phyloP scores from a whole-genome alignment of 2,888 invertebrate genomes.

The Plebejus melissa region DNA sequence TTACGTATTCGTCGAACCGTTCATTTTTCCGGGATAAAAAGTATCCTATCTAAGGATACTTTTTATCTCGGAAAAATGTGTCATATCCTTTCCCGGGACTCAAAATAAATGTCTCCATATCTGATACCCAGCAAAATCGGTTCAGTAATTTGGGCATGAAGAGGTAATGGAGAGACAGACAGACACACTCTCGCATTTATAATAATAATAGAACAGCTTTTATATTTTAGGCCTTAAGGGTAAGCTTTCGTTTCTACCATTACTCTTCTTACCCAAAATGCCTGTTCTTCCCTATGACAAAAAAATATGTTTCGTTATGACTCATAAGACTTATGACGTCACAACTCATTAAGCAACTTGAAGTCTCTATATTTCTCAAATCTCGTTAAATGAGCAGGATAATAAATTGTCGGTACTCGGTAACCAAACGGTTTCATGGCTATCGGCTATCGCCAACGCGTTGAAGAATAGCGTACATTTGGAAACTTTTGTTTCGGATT shows the following conservation, averaged over 20 bases:
- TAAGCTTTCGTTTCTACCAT: neutral
- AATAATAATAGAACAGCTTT: too few relatives aligned
- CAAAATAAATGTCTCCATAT: too few relatives aligned
- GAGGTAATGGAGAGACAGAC: too few relatives aligned
- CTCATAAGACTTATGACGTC: neutral
- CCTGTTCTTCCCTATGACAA: neutral
- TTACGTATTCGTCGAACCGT: too few relatives aligned
- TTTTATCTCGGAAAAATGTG: too few relatives aligned
- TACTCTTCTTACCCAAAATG: neutral
- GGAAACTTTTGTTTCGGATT: conserved; percentile 43
- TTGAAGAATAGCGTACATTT: conserved; percentile 36
- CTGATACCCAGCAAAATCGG: too few relatives aligned
- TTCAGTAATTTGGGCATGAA: too few relatives aligned
- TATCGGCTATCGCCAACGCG: neutral
- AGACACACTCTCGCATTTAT: too few relatives aligned
- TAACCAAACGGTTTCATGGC: conserved; percentile 2
- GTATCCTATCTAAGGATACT: too few relatives aligned
- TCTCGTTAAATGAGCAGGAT: neutral
- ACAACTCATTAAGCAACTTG: neutral
- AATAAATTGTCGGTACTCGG: conserved; percentile 15
- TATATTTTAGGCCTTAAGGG: neutral
- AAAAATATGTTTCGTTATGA: neutral
- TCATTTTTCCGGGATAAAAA: too few relatives aligned
- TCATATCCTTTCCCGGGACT: too few relatives aligned
- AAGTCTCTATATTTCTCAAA: neutral